These are phyloP conservation scores for Platycheirus albimanus DNA, from an alignment of 2,888 invertebrate species.

Conservation along the genomic window DNA sequence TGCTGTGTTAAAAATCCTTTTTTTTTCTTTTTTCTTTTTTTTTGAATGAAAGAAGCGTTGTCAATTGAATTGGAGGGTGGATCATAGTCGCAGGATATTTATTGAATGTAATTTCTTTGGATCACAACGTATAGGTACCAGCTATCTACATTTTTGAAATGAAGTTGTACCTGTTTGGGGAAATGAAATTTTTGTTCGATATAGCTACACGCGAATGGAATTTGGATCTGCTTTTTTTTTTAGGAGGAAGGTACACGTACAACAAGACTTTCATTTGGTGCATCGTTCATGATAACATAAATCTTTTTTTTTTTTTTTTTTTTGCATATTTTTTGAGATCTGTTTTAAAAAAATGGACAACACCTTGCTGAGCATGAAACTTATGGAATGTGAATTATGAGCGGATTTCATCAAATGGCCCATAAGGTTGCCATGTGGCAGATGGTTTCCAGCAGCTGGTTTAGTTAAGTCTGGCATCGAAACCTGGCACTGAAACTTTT, in stretches of 20 bases:
- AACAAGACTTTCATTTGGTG: constrained; percentile 4
- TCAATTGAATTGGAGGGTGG: constrained; percentile 46
- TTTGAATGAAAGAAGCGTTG: constrained; percentile 11
- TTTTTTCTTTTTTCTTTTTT: constrained; percentile 23
- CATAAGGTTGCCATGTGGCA: no score
- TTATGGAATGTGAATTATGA: no score
- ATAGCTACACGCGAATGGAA: constrained; percentile 19
- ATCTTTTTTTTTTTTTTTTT: no score
- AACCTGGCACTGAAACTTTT: no score
- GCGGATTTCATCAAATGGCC: no score
- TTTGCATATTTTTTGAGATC: no score
- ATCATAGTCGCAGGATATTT: constrained; percentile 63
- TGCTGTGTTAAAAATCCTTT: constrained; percentile 20
- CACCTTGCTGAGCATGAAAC: no score
- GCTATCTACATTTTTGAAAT: constrained; percentile 7
- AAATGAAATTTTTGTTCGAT: constrained; percentile 47
- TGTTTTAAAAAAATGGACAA: no score
- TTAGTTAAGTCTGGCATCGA: no score
- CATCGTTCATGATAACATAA: background rate
- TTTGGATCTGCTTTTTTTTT: constrained; percentile 1
- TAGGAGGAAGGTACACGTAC: background rate
- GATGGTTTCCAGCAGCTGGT: no score
- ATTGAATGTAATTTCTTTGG: constrained; percentile 66
- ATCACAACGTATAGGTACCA: constrained; percentile 34
- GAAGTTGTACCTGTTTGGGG: constrained; percentile 44